Percentiles rank a stretch among this genome's conserved stretches.
These are phyloP conservation scores for Sebastes fasciatus DNA, from an alignment of 2,113 vertebrate genomes.

Conservation along the genomic window DNA sequence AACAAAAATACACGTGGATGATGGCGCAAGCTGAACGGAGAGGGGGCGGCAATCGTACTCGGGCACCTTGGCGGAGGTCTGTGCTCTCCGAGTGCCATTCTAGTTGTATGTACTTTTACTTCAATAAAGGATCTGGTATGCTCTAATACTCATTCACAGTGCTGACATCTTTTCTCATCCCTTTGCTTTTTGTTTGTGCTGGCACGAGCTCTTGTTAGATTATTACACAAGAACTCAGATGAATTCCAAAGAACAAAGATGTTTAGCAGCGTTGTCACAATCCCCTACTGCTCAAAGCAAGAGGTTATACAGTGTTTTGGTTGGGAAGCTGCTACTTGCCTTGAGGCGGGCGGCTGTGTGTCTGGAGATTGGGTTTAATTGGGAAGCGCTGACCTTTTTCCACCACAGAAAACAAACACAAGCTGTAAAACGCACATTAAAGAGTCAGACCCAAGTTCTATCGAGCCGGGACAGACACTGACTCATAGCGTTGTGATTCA, in stretches of 20 bases:
- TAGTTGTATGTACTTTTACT: neutral
- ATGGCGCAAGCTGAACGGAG: too few species aligned
- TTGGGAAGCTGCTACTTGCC: constrained; percentile 30
- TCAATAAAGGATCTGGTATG: neutral
- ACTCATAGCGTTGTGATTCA: constrained; percentile 48
- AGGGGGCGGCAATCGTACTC: too few species aligned
- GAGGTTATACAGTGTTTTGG: constrained; percentile 33
- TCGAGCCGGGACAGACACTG: constrained; percentile 34
- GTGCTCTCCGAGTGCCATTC: too few species aligned
- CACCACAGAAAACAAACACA: constrained; percentile 53
- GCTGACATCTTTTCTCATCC: neutral
- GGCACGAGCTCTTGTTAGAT: constrained; percentile 12
- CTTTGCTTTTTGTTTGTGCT: neutral
- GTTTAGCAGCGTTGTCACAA: neutral
- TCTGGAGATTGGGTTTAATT: constrained; percentile 65
- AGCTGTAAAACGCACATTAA: constrained; percentile 56
- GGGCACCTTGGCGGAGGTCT: too few species aligned
- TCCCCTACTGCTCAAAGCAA: constrained; percentile 31
- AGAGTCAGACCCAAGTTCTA: constrained; percentile 22
- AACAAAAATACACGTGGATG: too few species aligned
- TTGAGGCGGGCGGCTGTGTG: constrained; percentile 22
- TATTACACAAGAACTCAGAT: constrained; percentile 21
- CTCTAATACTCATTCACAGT: neutral
- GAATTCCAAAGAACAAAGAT: constrained; percentile 43
- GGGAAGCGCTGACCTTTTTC: constrained; percentile 72